Evolutionary conservation across 2,888 invertebrate genomes (phyloP).

Genomic region (Acronicta aceris): DNA sequence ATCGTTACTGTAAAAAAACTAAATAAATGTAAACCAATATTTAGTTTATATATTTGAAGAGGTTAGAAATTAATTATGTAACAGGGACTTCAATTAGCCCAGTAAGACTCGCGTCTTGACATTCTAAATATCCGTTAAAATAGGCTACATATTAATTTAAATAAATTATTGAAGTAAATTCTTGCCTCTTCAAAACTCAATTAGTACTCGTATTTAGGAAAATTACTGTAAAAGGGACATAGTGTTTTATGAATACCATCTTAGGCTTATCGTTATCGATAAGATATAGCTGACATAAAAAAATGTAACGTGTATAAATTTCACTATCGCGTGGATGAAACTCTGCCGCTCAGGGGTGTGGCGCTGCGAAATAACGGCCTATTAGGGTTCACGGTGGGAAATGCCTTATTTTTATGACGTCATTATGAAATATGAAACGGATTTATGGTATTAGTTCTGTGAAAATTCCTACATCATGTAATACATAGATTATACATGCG

Average conservation of each 20-base stretch:
- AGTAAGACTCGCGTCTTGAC: background rate
- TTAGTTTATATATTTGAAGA: background rate
- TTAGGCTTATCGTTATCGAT: constrained; percentile 55
- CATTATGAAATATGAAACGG: constrained; percentile 54
- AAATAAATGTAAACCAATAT: background rate
- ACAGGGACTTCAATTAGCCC: background rate
- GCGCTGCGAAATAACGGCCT: constrained; percentile 63
- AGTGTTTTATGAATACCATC: constrained; percentile 19
- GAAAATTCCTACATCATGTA: background rate
- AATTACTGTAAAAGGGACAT: constrained; percentile 22
- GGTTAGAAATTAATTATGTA: background rate
- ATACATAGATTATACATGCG: background rate
- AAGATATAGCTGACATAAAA: constrained; percentile 53
- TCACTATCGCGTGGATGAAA: constrained; percentile 61
- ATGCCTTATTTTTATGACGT: constrained; percentile 65
- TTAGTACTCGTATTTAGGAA: constrained; percentile 8
- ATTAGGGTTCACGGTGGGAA: constrained; percentile 58
- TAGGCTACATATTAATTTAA: background rate
- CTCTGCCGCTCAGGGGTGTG: constrained; percentile 67
- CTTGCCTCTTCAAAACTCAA: constrained; percentile 3
- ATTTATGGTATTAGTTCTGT: constrained; percentile 20
- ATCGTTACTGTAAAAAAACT: no score
- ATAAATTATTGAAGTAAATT: background rate
- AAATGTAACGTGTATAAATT: constrained; percentile 61
- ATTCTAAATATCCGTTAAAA: background rate